Conservation (phyloP, 2,113 vertebrate genomes). For the Progne subis region DNA sequence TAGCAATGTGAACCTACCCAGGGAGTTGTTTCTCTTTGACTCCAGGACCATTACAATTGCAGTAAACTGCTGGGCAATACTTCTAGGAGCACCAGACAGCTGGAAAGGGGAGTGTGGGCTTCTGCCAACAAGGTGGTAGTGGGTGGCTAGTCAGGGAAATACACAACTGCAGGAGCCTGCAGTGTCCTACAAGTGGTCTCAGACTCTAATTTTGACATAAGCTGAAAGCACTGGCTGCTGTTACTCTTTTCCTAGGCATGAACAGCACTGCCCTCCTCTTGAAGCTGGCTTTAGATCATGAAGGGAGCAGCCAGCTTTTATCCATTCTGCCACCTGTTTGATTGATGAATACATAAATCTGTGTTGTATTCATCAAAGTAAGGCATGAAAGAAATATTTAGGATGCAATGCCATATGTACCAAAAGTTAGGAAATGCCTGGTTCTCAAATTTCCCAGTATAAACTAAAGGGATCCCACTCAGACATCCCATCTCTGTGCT, state of each 20-base stretch:
- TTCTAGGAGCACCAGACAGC: neutral
- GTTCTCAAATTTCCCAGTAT: neutral
- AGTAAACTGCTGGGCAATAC: neutral
- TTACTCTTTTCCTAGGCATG: fast-evolving
- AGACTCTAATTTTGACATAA: neutral
- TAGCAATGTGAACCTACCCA: neutral
- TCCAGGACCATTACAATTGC: neutral
- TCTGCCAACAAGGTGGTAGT: neutral
- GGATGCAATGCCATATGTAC: neutral
- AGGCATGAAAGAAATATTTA: neutral
- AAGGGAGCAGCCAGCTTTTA: neutral
- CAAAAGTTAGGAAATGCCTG: neutral
- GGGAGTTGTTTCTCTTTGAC: neutral
- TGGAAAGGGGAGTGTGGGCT: neutral
- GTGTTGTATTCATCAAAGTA: neutral
- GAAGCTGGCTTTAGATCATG: neutral
- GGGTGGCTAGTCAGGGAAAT: neutral
- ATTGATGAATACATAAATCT: neutral
- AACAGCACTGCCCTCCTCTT: neutral
- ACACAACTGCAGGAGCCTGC: neutral
- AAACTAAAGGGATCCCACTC: neutral
- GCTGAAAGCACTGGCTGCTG: neutral
- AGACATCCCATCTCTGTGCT: neutral
- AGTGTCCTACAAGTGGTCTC: neutral
- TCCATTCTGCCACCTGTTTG: neutral